Evolutionary conservation across 35 echinoderm and acorn worm species (phyloP).

Genomic region (Heliocidaris erythrogramma): DNA sequence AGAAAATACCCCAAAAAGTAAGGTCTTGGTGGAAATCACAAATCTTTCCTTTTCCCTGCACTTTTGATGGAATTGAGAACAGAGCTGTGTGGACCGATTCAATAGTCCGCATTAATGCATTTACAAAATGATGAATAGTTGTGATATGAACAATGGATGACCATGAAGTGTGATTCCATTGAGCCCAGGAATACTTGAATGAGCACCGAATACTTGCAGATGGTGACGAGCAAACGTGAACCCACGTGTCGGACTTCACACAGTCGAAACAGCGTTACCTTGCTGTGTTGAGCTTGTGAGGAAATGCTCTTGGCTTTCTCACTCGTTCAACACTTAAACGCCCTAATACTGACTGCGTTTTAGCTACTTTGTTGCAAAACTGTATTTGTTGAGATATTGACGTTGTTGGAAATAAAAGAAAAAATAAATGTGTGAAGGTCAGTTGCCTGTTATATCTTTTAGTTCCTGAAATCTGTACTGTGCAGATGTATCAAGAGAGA

Average conservation of each 20-base stretch:
- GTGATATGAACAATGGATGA: neutral
- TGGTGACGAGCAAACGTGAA: neutral
- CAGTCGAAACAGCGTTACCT: neutral
- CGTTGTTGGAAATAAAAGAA: no score
- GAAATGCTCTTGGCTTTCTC: conserved; percentile 2
- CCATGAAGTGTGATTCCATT: neutral
- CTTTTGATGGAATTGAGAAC: neutral
- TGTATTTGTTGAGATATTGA: no score
- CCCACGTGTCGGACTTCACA: neutral
- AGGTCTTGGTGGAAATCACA: neutral
- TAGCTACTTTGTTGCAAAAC: no score
- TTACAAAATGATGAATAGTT: neutral
- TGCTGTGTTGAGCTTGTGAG: neutral
- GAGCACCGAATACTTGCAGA: neutral
- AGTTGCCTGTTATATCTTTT: no score
- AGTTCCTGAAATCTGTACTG: no score
- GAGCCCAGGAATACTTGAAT: neutral
- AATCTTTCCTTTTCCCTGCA: neutral
- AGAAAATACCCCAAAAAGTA: neutral
- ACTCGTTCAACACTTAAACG: neutral
- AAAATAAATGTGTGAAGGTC: no score
- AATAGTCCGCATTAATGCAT: neutral
- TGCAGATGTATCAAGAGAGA: no score
- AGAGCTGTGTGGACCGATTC: neutral
- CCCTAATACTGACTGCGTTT: no score